Percentiles rank a stretch among this genome's conserved stretches.
These are phyloP conservation scores for Lottia scabra DNA, from an alignment of 2,888 invertebrate species.

Conservation along the genomic window DNA sequence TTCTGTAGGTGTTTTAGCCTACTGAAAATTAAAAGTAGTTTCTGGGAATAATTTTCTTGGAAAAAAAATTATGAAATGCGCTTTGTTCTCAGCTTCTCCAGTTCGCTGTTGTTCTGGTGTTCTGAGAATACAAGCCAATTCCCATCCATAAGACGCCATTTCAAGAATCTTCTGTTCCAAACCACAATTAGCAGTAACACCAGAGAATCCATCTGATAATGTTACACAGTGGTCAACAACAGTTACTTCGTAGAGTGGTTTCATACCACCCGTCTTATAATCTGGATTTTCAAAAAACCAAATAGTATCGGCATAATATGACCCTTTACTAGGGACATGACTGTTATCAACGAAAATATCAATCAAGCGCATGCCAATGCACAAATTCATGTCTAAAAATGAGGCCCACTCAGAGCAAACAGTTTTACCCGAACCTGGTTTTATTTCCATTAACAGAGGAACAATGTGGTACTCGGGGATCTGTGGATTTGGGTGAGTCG, in stretches of 20 bases:
- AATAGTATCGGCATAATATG: constrained; percentile 43
- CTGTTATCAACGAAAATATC: constrained; percentile 59
- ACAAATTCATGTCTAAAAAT: constrained; percentile 47
- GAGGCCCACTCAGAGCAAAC: constrained; percentile 56
- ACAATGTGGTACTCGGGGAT: constrained; percentile 54
- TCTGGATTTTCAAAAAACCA: constrained; percentile 65
- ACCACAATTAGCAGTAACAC: constrained; percentile 27
- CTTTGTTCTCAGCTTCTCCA: constrained; percentile 3
- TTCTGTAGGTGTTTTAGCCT: no score
- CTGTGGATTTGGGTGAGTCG: constrained; percentile 37
- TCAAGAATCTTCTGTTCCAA: constrained; percentile 54
- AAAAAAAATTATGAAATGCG: constrained; percentile 48
- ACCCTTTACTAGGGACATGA: neutral
- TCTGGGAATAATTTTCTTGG: constrained; percentile 30
- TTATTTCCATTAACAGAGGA: constrained; percentile 30
- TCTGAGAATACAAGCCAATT: constrained; percentile 54
- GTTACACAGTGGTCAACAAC: constrained; percentile 54
- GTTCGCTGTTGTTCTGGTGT: constrained; percentile 36
- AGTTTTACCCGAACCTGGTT: constrained; percentile 19
- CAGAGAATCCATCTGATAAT: constrained; percentile 36
- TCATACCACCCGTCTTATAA: constrained; percentile 45
- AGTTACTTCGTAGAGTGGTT: constrained; percentile 57
- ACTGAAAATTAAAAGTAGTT: no score
- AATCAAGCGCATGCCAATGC: constrained; percentile 59
- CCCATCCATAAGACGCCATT: constrained; percentile 62